Conservation (phyloP, 2,888 invertebrate genomes). For the Hybos culiciformis region DNA sequence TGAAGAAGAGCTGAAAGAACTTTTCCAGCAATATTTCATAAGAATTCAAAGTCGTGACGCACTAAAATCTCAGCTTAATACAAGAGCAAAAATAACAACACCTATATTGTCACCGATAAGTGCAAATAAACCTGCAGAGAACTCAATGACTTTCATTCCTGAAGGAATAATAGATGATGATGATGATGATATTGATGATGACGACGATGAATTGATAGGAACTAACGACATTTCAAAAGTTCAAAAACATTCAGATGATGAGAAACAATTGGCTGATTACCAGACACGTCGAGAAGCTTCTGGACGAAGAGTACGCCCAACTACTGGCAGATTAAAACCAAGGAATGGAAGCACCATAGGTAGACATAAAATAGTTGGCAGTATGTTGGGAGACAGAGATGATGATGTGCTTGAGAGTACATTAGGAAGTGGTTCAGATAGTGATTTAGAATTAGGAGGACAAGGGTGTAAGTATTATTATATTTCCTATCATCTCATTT, state of each 20-base stretch:
- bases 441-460: constrained; percentile 29
- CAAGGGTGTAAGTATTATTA: constrained; percentile 19
- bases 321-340: constrained; percentile 29
- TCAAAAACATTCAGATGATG: constrained; percentile 3
- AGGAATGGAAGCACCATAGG: constrained; percentile 15
- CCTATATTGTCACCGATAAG: constrained; percentile 26
- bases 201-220: constrained; percentile 23
- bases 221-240: constrained; percentile 22
- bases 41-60: constrained; percentile 80
- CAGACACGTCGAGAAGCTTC: constrained; percentile 2
- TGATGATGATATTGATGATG: constrained; percentile 24
- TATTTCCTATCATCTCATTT: constrained; percentile 6
- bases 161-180: constrained; percentile 32
- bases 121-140: constrained; percentile 28
- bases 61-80: constrained; percentile 65
- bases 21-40: constrained; percentile 79
- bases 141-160: constrained; percentile 29
- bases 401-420: constrained; percentile 29
- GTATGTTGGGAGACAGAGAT: constrained; percentile 16
- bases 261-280: constrained; percentile 1
- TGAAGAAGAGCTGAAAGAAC: constrained; percentile 67
- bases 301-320: constrained; percentile 26
- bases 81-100: constrained; percentile 24
- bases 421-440: constrained; percentile 30
- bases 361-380: constrained; percentile 15